Conservation (phyloP, 2,113 vertebrate species). For the Xenopus borealis region DNA sequence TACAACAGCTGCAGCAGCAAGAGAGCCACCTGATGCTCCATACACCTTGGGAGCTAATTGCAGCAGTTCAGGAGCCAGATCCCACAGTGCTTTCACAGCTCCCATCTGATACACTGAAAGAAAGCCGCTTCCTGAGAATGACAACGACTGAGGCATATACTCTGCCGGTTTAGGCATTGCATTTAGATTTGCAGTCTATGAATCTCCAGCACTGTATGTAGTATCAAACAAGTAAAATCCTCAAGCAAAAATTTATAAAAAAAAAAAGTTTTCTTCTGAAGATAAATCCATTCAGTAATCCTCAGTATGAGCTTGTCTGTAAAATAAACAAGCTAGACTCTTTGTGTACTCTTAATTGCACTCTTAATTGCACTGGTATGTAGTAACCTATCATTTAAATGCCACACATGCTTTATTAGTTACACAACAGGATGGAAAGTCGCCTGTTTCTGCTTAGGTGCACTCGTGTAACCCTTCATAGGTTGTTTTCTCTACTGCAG, state of each 20-base stretch:
- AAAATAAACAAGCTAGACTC: too few species aligned
- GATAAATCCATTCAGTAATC: too few species aligned
- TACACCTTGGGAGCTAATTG: slow-evolving; percentile 63
- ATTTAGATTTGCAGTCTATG: background rate
- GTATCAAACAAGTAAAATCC: background rate
- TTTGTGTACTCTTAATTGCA: too few species aligned
- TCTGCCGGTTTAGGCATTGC: slow-evolving; percentile 45
- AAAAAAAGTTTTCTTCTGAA: too few species aligned
- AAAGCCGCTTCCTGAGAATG: slow-evolving; percentile 79
- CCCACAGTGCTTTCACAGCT: slow-evolving; percentile 68
- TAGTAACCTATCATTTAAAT: slow-evolving; percentile 5
- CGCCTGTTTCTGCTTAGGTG: background rate
- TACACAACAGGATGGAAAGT: slow-evolving; percentile 7
- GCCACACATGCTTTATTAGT: background rate
- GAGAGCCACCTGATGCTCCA: slow-evolving; percentile 72
- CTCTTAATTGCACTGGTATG: too few species aligned
- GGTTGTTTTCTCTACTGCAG: too few species aligned
- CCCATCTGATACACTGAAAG: slow-evolving; percentile 76
- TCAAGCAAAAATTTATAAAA: background rate
- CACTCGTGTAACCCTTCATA: too few species aligned
- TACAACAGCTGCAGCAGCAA: slow-evolving; percentile 74
- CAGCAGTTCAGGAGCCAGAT: slow-evolving; percentile 65
- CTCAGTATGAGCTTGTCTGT: too few species aligned
- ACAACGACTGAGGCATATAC: slow-evolving; percentile 59
- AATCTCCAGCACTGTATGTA: too few species aligned